Evolutionary conservation across 2,113 vertebrate species (phyloP).

Genomic region (Pelvicachromis taeniatus): DNA sequence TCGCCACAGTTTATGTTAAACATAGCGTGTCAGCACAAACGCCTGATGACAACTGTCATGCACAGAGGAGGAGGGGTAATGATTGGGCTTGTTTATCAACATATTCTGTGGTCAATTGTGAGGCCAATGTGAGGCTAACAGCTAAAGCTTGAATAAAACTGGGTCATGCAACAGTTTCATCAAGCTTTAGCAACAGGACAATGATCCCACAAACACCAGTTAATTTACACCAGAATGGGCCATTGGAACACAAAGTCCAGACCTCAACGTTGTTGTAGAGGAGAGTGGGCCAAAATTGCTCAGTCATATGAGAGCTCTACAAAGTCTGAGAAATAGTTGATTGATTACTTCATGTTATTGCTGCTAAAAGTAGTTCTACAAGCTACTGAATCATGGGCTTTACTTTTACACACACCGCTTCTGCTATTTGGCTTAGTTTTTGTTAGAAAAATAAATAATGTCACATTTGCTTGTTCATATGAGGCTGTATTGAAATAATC

Average conservation of each 20-base stretch:
- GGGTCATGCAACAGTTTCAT: too few species aligned
- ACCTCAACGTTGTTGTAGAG: neutral
- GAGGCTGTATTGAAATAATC: neutral
- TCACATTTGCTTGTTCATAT: neutral
- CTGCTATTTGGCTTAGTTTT: neutral
- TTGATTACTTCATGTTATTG: neutral
- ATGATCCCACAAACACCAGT: neutral
- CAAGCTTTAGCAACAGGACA: too few species aligned
- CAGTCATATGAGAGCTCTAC: neutral
- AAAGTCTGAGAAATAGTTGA: neutral
- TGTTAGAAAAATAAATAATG: neutral
- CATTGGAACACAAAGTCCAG: neutral
- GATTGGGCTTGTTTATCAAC: too few species aligned
- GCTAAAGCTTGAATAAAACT: too few species aligned
- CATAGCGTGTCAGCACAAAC: too few species aligned
- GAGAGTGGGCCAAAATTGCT: neutral
- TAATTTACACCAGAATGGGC: neutral
- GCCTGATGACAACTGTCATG: too few species aligned
- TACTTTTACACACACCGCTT: neutral
- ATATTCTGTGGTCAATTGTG: too few species aligned
- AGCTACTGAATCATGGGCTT: neutral
- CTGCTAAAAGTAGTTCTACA: neutral
- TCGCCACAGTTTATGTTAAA: too few species aligned
- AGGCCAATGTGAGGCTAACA: too few species aligned
- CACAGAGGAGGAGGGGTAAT: too few species aligned